These are phyloP conservation scores for Chlorospingus flavigularis DNA, from an alignment of 2,797 vertebrate species.

Conservation along the genomic window DNA sequence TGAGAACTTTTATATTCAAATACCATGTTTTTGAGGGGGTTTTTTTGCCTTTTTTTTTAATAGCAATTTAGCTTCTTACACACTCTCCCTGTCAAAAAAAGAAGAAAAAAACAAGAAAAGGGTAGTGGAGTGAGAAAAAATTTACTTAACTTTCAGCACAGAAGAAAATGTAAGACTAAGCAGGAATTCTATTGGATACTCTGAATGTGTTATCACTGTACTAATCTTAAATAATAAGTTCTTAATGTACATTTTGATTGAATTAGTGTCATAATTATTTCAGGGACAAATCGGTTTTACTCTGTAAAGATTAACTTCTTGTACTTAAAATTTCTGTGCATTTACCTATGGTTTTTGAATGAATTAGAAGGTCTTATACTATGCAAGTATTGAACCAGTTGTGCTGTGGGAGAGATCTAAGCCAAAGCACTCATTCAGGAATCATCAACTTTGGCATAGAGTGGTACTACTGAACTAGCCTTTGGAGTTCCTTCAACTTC, in stretches of 20 bases:
- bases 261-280: not conserved
- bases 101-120: accelerated
- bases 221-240: not conserved
- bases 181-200: not conserved
- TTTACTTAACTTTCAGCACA: not conserved
- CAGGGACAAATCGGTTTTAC: not conserved
- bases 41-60: not conserved
- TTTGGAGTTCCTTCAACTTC: not conserved
- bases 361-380: not conserved
- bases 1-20: not conserved
- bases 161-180: not conserved
- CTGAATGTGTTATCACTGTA: not conserved
- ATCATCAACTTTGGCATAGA: not conserved
- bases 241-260: not conserved
- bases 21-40: accelerated
- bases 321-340: not conserved
- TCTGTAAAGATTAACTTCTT: not conserved
- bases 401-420: not conserved
- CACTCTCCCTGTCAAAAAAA: accelerated
- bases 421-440: not conserved
- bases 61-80: accelerated
- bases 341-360: not conserved
- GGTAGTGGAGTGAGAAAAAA: not conserved
- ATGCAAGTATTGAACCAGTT: not conserved
- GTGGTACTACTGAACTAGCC: not conserved